Evolutionary conservation across 2,888 invertebrate species (phyloP), one percentile per base, ranked within the genome.

Genomic region (Drosophila maculinotata): DNA sequence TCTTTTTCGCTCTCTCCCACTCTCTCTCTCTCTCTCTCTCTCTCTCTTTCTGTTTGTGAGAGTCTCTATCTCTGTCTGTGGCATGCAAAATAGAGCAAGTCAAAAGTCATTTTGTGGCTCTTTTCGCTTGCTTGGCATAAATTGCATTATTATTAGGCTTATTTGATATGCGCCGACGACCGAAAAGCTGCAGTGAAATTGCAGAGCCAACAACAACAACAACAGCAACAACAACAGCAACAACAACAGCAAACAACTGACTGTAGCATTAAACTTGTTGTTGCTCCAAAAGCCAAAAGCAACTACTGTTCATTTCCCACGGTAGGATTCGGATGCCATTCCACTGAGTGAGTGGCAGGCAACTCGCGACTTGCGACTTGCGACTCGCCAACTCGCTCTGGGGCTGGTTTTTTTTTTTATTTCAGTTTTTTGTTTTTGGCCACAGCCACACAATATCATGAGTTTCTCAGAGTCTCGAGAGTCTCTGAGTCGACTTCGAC

Each of bases 291-390:
- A 81, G 80, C 63, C 70, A 81, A 75, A 70, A 86, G 72, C 69
- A 72, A 89, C 90, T 90, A 90, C 90, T 90, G 90, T 90, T 89
- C 90, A 90, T 90, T 90, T 90, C 90, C 90, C 90, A 90, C 90
- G 90, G 89, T 90, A 80, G 85, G 79, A 84, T 84, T 76, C 72
- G 84, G 84, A 84, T 83, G 84, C 84, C 84, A 84, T 87, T 87
- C 85, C 85, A 79, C 63, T 77, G 82, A 82, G 76, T 79, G 81
- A 79, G 81, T 73, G 73, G 73, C 79, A 78, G 79, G 72, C 75
- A 63, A 66, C 69, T 66, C 48, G 65, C 65, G 65, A 44, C 64
- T 65, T 33, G 65, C 66, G 41, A 47, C 68, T 64, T 36, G 58
- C 57, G 12, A 45, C 66, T 66, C 41, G 67, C 57, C 45, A 28